Evolutionary conservation across 1,140 invertebrate genomes (phyloP).

Genomic region (Belonocnema kinseyi): DNA sequence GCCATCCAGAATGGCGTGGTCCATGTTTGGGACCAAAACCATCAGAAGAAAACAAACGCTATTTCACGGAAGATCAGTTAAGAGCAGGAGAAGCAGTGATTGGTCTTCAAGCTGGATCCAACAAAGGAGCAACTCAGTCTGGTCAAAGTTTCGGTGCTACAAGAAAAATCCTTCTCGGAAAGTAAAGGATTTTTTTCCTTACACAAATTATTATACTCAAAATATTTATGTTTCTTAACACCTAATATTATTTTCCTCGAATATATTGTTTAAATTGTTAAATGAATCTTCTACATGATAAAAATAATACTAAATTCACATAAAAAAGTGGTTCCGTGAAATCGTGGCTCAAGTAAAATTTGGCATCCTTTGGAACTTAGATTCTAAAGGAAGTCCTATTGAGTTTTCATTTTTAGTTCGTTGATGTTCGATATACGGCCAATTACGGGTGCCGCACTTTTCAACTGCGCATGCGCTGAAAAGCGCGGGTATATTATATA

Average conservation of each 20-base stretch:
- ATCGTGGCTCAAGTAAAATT: no score
- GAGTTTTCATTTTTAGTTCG: no score
- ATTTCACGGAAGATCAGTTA: conserved; percentile 94
- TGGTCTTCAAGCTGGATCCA: conserved; percentile 96
- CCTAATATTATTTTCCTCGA: neutral
- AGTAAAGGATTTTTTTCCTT: conserved; percentile 75
- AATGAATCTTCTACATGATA: no score
- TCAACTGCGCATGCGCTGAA: no score
- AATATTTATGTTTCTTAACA: neutral
- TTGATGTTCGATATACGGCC: no score
- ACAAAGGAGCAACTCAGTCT: conserved; percentile 95
- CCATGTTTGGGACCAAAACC: conserved; percentile 93
- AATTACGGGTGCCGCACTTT: no score
- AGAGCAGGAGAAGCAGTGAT: conserved; percentile 93
- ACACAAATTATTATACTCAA: neutral
- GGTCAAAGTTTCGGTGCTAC: conserved; percentile 96
- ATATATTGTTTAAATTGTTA: neutral
- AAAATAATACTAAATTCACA: no score
- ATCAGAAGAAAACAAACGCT: conserved; percentile 92
- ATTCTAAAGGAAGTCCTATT: no score
- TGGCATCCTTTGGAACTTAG: no score
- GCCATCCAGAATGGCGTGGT: conserved; percentile 91
- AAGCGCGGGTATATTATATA: no score
- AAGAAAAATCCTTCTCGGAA: conserved; percentile 91
- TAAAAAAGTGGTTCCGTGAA: no score